Base-by-base conservation (phyloP, 1,140 invertebrate species). In the Episyrphus balteatus region DNA sequence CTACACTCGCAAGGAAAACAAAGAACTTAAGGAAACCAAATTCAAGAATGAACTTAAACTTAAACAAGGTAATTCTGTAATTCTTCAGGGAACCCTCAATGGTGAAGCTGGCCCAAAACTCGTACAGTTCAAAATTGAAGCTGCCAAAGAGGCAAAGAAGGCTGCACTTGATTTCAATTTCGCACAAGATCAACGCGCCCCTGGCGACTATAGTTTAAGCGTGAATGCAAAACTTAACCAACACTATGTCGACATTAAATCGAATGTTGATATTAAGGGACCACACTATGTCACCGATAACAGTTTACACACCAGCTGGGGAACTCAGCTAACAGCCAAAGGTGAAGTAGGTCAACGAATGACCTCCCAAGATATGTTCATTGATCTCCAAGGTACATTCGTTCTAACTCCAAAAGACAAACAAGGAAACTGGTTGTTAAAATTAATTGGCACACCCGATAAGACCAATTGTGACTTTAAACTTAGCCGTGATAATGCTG, bases 171-270 rank as follows among this genome's bases (percentile, higher is more conserved):
- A 44, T 31, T 3, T 66, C 9, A 62, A 66, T 38, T 61, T 56
- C 34, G 44, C 55, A 19, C 48, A 42, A 5, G 59, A 59, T 36
- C 53, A 64, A 42, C 51, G 52, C 21, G 46, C 51, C 60, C 11
- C 60, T 51, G 34, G 52, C 67, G 45, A 69, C 62, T 58, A 42
- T 72, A 21, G 70, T 63, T 18, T 64, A 7, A 45, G 52, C 13
- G 51, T 54, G 5, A 61, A 51, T 13, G 59, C 34, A 0, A 61
- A 55, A 30, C 37, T 61, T 3, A 66, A 68, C 17, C 56, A 61
- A 37, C 52, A 64, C 18, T 51, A 47, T 2, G 42, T 66, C 7
- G 58, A 64, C 17, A 11, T 67, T 14, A 26, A 55, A 5, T 54
- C 56, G 0, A 62, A 57, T 11, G 44, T 49, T 15, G 51, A 62